phyloP scores from a whole-genome alignment of 2,797 vertebrate genomes.

The Bradypodion ventrale region DNA sequence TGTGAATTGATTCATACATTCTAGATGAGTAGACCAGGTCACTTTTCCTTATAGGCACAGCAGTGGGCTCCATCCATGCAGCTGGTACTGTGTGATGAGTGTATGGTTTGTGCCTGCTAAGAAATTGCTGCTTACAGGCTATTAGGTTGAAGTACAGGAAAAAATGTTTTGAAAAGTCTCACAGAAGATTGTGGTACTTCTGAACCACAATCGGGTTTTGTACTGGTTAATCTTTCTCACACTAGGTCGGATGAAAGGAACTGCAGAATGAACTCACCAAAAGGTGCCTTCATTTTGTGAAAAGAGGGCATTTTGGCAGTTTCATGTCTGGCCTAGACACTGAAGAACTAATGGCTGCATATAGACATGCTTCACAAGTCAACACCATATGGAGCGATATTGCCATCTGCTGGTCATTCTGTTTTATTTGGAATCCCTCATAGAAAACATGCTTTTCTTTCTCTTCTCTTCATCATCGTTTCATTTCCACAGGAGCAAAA shows the following conservation, averaged over 20 bases:
- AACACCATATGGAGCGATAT: background rate
- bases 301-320: too few relatives aligned
- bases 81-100: too few relatives aligned
- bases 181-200: too few relatives aligned
- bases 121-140: background rate
- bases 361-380: accelerated
- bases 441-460: background rate
- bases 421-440: background rate
- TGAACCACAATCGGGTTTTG: too few relatives aligned
- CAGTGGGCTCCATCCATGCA: background rate
- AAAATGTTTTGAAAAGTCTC: background rate
- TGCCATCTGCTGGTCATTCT: conserved; percentile 44
- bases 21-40: background rate
- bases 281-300: too few relatives aligned
- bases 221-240: too few relatives aligned
- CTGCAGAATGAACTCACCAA: too few relatives aligned
- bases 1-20: too few relatives aligned
- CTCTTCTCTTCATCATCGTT: background rate
- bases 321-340: too few relatives aligned
- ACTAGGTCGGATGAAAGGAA: too few relatives aligned
- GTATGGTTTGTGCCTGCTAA: background rate
- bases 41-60: background rate
- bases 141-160: background rate
- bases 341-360: too few relatives aligned
- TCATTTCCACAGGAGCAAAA: background rate